Percentiles rank a stretch among this genome's conserved stretches.
Conservation (phyloP, 2,797 vertebrate species). For the Eulemur mongoz region DNA sequence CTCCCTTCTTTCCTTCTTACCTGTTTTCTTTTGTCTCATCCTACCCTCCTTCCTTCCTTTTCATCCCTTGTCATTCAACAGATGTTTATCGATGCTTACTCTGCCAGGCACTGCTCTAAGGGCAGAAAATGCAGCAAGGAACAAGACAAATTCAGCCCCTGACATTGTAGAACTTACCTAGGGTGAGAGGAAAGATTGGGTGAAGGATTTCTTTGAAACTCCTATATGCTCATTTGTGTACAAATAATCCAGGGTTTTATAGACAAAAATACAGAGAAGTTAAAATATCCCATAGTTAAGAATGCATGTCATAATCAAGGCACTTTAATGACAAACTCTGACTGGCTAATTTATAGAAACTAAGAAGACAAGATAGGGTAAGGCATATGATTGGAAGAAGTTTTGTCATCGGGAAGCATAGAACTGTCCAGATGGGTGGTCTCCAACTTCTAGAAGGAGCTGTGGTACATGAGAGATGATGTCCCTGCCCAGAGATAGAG, state of each 20-base stretch:
- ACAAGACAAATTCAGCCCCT: not conserved
- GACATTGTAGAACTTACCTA: not conserved
- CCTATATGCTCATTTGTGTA: not conserved
- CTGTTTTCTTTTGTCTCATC: not conserved
- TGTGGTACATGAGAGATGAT: not conserved
- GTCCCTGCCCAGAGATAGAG: not conserved
- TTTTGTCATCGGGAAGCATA: not conserved
- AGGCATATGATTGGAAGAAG: not conserved
- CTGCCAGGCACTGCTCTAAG: not conserved
- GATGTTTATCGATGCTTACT: not conserved
- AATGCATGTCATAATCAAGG: not conserved
- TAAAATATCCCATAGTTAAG: not conserved
- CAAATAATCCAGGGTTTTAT: not conserved
- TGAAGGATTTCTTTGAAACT: not conserved
- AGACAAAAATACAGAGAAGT: not conserved
- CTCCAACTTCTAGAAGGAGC: not conserved
- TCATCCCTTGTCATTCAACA: not conserved
- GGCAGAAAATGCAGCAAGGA: not conserved
- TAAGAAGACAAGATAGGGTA: not conserved
- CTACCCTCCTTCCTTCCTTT: not conserved
- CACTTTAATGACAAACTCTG: not conserved
- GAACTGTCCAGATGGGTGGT: not conserved
- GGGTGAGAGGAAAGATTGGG: not conserved
- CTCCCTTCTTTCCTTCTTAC: not conserved
- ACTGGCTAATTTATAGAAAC: not conserved